These are phyloP conservation scores for Chaetura pelagica DNA, from an alignment of 2,113 vertebrate genomes.

Conservation along the genomic window DNA sequence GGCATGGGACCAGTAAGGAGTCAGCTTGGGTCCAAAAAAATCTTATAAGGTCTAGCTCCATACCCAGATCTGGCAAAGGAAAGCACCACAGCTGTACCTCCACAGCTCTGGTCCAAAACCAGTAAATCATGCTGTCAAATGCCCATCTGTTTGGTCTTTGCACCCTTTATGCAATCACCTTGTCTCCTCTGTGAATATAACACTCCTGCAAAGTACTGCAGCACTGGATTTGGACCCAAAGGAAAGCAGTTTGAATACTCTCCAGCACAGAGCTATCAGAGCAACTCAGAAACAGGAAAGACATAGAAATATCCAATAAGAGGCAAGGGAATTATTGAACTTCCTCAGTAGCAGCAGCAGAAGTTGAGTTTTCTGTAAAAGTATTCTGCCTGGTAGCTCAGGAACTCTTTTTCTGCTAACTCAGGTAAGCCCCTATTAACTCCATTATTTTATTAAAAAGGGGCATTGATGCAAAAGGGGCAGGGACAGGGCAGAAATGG, in stretches of 20 bases:
- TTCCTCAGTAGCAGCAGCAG: not conserved
- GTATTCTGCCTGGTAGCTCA: not conserved
- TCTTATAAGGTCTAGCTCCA: not conserved
- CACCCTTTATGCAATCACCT: not conserved
- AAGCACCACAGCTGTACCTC: not conserved
- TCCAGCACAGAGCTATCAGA: not conserved
- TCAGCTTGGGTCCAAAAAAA: not conserved
- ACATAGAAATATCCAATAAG: not conserved
- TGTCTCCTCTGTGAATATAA: not conserved
- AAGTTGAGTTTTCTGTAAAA: not conserved
- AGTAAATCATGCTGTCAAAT: not conserved
- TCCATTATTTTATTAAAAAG: not conserved
- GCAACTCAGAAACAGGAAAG: not conserved
- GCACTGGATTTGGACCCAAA: rapidly evolving
- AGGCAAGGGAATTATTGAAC: not conserved
- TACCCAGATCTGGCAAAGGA: not conserved
- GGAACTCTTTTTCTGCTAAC: not conserved
- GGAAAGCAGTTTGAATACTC: not conserved
- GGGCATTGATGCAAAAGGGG: not conserved
- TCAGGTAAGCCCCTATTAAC: not conserved
- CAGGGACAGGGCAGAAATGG: not conserved
- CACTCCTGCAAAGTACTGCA: not conserved
- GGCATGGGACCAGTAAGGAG: not conserved
- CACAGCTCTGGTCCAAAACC: not conserved
- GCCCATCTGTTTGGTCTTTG: not conserved